Base-by-base conservation (phyloP, 2,797 vertebrate species). In the Lacerta viridis region DNA sequence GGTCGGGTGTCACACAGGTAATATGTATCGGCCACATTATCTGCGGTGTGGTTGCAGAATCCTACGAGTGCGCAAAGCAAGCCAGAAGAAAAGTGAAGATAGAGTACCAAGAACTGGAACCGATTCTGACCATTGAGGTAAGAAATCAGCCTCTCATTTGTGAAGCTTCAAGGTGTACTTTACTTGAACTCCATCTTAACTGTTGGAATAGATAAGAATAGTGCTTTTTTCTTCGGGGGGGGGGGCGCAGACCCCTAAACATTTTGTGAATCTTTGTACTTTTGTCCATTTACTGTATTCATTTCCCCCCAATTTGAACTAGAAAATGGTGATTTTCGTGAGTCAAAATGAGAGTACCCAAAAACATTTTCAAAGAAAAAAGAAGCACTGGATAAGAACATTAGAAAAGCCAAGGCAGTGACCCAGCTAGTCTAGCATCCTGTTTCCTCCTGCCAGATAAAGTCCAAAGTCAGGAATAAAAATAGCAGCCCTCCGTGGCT, bases 81-180 rank as follows among this genome's bases (percentile, higher is more conserved):
- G 93, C 94, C 2, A 92, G 92, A n/a, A 84, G 92, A 55, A 93
- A 84, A 76, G 95, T 96, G 87, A 96, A 93, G 86, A 90, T 95
- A 8, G 6, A 75, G 5, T 96, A 96, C 0, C 71, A 96, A 92
- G 94, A 97, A 84, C 71, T 95, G 55, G 90, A 96, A n/a, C 95
- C 95, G 7, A 91, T 97, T 80, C 90, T 97, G 93, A 96, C 96
- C 1, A 95, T 95, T 79, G 87, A 97, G 96, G 96, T 96, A 93
- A 46, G 50, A 88, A 50, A 75, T 1, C 36, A 3, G 68, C 9
- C 76, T 27, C 7, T 27, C 72, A 3, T 79, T 90, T 78, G 11
- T 4, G 76, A 39, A 88, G 9, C 11, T 76, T 27, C 55, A 36
- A n/a, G 20, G 25, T 15, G 50, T 23, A 66, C 71, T 36, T 83